Base-by-base conservation (phyloP, 2,888 invertebrate species). In the Lepidochitona cinerea region DNA sequence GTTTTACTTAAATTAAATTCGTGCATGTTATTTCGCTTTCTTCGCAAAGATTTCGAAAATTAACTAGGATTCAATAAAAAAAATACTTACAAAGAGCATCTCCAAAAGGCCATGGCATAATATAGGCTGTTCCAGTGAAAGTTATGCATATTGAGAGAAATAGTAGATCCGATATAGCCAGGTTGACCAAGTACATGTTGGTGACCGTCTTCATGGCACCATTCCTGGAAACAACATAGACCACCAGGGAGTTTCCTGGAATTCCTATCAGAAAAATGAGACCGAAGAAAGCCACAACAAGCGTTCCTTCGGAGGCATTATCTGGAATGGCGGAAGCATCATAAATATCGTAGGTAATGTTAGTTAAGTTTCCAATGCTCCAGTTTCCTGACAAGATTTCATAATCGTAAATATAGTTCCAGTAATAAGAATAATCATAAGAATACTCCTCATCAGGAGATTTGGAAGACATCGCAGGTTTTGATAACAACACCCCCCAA, bases 121-220 rank as follows among this genome's bases (percentile, higher is more conserved):
- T 95, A 88, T 96, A 96, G 88, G 96, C 96, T 29, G 95, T 94
- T 0, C 96, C 96, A 0, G 96, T 96, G 90, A 96, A 96, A 0
- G 96, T 96, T 14, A 97, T 95, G 91, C 96, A 97, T 91, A 96
- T 95, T 70, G 96, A 93, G 52, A 97, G 95, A 90, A 96, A 96
- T 32, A 96, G 93, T 29, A 97, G 92, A 89, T 97, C 96, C 68
- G 96, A 95, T 5, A 76, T 66, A 5, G 81, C 77, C 68, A 82
- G 68, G 68, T 78, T 82, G 26, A 78, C 64, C 36, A 82, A 68
- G 73, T 76, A 81, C 29, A 82, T 6, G 64, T 81, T 79, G 36
- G 79, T 80, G 26, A 75, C 78, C 5, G 75, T 77, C 41, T 77
- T 74, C 79, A 79, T 80, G 14, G 74, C 71, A 5, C 70, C 65